Evolutionary conservation across 53 echinoderm and acorn worm species (phyloP), one percentile per base, ranked within the genome.

Genomic region (Zoroaster sp.): DNA sequence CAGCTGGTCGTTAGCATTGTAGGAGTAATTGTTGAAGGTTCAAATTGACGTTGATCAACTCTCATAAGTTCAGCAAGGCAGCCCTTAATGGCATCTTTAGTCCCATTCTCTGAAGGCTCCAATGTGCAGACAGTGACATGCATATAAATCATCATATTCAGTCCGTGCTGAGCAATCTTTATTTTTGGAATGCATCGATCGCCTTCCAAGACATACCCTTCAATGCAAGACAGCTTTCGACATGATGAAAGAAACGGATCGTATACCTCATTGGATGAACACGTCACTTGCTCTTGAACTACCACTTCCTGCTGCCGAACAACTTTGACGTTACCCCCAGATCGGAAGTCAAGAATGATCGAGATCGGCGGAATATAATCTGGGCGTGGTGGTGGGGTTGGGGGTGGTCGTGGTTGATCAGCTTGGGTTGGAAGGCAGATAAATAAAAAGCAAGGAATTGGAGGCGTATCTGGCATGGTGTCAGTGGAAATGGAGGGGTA

Each of bases 321-420:
- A 18, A 89, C n/a, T n/a, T 78, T 89, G 51, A 89, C 89, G 36
- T 80, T 80, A 40, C 89, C 72, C 20, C 54, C 72, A 42, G 79
- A 71, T 39, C 89, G 78, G 72, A 89, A 89, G 51, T 89, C 89
- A 21, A 89, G 39, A n/a, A 89, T 35, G 40, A 89, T 55, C 6
- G 89, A 89, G 23, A 89, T 79, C 1, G 89, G 89, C 18, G 85
- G 40, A n/a, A n/a, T n/a, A n/a, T n/a, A n/a, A n/a, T n/a, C n/a
- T n/a, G n/a, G n/a, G n/a, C n/a, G n/a, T 12, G 49, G 47, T 66
- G 65, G 21, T 8, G 33, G 17, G 23, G 28, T 12, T 15, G 14
- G 32, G n/a, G 78, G 78, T 3, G n/a, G n/a, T 3, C 1, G 1
- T 28, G n/a, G 1, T n/a, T n/a, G n/a, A n/a, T n/a, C n/a, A n/a